A percentile compares a stretch with the other conserved stretches of the same genome.
Conservation (phyloP, 2,888 invertebrate species). For the Dasysyrphus tricinctus region DNA sequence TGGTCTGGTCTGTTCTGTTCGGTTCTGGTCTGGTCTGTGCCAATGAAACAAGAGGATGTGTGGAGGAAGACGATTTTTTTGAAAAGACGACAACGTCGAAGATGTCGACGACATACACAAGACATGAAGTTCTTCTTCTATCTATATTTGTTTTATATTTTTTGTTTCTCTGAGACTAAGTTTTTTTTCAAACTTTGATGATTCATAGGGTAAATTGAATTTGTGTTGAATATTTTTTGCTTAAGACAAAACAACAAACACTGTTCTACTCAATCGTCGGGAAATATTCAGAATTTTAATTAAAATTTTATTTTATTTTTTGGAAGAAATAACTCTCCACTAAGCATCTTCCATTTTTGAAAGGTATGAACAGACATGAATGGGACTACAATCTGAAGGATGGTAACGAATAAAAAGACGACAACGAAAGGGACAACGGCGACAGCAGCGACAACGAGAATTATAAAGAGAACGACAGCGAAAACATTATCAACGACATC, state of each 20-base stretch:
- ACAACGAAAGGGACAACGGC: no score
- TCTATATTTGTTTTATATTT: neutral
- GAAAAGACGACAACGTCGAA: constrained; percentile 65
- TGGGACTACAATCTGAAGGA: no score
- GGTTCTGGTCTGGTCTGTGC: constrained; percentile 41
- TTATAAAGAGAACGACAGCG: no score
- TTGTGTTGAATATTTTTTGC: neutral
- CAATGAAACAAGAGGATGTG: constrained; percentile 59
- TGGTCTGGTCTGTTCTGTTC: constrained; percentile 27
- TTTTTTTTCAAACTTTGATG: neutral
- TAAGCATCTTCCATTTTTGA: no score
- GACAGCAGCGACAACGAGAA: no score
- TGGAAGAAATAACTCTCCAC: no score
- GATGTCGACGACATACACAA: constrained; percentile 65
- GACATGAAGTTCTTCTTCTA: constrained; percentile 62
- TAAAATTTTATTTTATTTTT: no score
- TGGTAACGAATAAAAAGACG: no score
- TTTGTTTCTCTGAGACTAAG: neutral
- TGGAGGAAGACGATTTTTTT: constrained; percentile 62
- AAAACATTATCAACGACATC: no score
- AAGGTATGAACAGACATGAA: no score
- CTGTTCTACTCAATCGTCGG: neutral
- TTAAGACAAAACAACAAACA: neutral
- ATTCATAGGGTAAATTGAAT: constrained; percentile 9
- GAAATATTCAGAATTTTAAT: neutral